Evolutionary conservation across 2,113 vertebrate species (phyloP), one percentile per base, ranked within the genome.

Genomic region (Heptranchias perlo): DNA sequence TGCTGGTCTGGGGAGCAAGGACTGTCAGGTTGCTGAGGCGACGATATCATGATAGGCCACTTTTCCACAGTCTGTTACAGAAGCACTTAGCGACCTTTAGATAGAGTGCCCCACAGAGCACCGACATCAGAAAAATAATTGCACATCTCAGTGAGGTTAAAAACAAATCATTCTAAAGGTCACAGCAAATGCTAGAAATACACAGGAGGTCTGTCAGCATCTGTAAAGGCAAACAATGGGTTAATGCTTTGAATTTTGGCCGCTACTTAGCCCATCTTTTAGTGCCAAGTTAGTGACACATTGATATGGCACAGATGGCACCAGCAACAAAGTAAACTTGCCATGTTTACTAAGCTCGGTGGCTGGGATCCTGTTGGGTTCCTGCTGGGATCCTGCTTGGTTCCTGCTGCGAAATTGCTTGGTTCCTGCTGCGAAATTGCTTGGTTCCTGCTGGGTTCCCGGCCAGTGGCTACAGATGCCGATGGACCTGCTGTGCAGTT

Each of bases 91-190:
- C 39, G 58, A 93, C 89, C 89, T 93, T 64, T 93, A 39, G 7
- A 54, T 93, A n/a, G 58, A 93, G n/a, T 44, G 89, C 16, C 58
- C 35, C 86, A 62, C 35, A 93, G 54, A 62, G 54, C 58, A 93
- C 58, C 61, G 23, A 93, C 58, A 93, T 64, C 58, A 62, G 39
- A 93, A 93, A 93, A 93, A 62, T 64, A 93, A 93, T 93, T 93
- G 39, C 89, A 93, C 58, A 62, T 62, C 58, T 93, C 89, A 93
- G 58, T n/a, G n/a, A 64, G 61, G 89, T 18, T 10, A 93, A 62
- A 35, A 92, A 62, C n/a, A 93, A 93, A 93, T 93, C 39, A 62
- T 62, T 93, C 52, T n/a, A 61, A 93, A 93, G 86, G 89, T 93
- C 89, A 93, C 58, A n/a, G 31, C n/a, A 93, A 93, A 62, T 93